phyloP scores from a whole-genome alignment of 64 coral and sea anemone species.

The Porites australiensis region DNA sequence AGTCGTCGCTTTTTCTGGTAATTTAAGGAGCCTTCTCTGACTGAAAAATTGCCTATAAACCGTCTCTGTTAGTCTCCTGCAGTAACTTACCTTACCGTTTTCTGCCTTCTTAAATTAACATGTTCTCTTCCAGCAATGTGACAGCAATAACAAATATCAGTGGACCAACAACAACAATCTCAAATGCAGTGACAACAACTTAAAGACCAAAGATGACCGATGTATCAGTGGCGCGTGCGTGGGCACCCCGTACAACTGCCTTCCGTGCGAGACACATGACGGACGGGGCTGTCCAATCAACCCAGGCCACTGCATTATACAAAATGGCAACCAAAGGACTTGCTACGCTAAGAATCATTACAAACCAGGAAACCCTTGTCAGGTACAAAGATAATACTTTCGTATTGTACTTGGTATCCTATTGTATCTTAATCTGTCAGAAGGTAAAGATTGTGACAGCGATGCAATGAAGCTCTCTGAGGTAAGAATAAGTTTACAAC shows the following conservation, averaged over 20 bases:
- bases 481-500: no score
- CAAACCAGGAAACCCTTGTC: slow-evolving; percentile 85
- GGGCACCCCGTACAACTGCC: slow-evolving; percentile 81
- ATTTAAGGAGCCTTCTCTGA: no score
- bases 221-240: slow-evolving; percentile 73
- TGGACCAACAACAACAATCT: slow-evolving; percentile 78
- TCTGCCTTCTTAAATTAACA: no score
- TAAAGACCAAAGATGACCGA: slow-evolving; percentile 82
- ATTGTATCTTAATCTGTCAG: no score
- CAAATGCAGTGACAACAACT: slow-evolving; percentile 79
- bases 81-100: background rate
- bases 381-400: slow-evolving; percentile 31
- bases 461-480: no score
- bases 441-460: no score
- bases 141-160: slow-evolving; percentile 49
- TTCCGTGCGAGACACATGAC: slow-evolving; percentile 86
- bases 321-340: slow-evolving; percentile 47
- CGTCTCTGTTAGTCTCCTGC: no score
- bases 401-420: no score
- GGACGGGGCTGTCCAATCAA: slow-evolving; percentile 78
- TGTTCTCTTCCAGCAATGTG: slow-evolving; percentile 60
- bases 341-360: slow-evolving; percentile 73
- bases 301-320: slow-evolving; percentile 72
- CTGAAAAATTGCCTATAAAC: no score
- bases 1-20: no score